Evolutionary conservation across 2,888 invertebrate species (phyloP).

Genomic region (Sinohyriopsis cumingii): DNA sequence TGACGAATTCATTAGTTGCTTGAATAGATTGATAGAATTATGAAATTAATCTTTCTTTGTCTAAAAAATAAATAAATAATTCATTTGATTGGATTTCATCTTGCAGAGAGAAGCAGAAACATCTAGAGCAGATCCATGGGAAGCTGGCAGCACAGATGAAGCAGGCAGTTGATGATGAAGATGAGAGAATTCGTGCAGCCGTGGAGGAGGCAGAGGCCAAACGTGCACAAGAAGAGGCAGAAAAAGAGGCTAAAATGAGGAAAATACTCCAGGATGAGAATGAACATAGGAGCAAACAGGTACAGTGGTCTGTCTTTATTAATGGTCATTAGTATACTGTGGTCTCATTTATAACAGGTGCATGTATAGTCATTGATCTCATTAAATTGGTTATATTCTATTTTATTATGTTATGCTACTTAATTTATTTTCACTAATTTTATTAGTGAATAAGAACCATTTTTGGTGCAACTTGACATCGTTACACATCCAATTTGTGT

Average conservation of each 20-base stretch:
- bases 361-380: neutral
- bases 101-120: slow-evolving; percentile 67
- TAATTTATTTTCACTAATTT: too few species aligned
- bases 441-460: too few species aligned
- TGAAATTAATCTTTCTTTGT: too few species aligned
- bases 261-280: slow-evolving; percentile 56
- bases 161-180: slow-evolving; percentile 68
- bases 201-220: slow-evolving; percentile 67
- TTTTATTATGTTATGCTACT: too few species aligned
- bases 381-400: too few species aligned
- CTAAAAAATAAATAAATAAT: too few species aligned
- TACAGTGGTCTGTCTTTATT: slow-evolving; percentile 20
- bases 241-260: slow-evolving; percentile 56
- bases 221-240: slow-evolving; percentile 58
- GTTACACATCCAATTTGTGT: too few species aligned
- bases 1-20: too few species aligned
- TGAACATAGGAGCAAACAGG: slow-evolving; percentile 64
- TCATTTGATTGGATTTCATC: neutral
- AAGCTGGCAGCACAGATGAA: slow-evolving; percentile 68
- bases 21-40: too few species aligned
- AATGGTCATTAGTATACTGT: neutral
- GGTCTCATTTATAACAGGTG: neutral
- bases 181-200: slow-evolving; percentile 64
- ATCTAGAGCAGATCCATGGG: slow-evolving; percentile 67
- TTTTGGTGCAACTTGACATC: too few species aligned